These are phyloP conservation scores for Dione vanillae DNA, from an alignment of 2,888 invertebrate species.

Conservation along the genomic window DNA sequence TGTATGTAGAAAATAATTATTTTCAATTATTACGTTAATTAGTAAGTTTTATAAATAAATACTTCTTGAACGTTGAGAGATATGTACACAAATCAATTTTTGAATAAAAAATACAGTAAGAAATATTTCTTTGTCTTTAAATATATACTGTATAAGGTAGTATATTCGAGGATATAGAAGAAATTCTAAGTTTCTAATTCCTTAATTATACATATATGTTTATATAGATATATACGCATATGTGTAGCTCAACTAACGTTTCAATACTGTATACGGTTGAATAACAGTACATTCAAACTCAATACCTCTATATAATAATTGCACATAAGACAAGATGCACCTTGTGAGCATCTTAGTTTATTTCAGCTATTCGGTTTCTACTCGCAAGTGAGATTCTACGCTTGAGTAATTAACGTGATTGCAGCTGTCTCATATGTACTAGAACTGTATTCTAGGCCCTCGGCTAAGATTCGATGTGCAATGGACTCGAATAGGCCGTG, in stretches of 20 bases:
- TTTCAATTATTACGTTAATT: neutral
- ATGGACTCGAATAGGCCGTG: constrained; percentile 57
- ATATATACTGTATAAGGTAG: too few relatives aligned
- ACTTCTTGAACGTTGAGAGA: neutral
- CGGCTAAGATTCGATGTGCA: constrained; percentile 63
- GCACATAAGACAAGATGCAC: neutral
- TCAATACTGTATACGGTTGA: neutral
- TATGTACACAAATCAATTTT: too few relatives aligned
- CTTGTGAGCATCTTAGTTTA: constrained; percentile 26
- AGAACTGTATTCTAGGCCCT: constrained; percentile 61
- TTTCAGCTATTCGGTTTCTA: constrained; percentile 43
- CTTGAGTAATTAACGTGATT: constrained; percentile 72
- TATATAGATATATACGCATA: neutral
- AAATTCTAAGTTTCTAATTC: too few relatives aligned
- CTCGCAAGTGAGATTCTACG: constrained; percentile 37
- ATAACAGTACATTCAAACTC: neutral
- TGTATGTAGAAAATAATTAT: too few relatives aligned
- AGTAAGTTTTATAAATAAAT: neutral
- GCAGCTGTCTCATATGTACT: constrained; percentile 55
- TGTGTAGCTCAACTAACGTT: neutral
- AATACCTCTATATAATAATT: constrained; percentile 1
- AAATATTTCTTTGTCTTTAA: too few relatives aligned
- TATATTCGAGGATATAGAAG: too few relatives aligned
- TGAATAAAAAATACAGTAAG: too few relatives aligned
- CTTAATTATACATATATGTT: neutral